Evolutionary conservation across 2,888 invertebrate genomes (phyloP), one percentile per base, ranked within the genome.

Genomic region (Conchocele bisecta): DNA sequence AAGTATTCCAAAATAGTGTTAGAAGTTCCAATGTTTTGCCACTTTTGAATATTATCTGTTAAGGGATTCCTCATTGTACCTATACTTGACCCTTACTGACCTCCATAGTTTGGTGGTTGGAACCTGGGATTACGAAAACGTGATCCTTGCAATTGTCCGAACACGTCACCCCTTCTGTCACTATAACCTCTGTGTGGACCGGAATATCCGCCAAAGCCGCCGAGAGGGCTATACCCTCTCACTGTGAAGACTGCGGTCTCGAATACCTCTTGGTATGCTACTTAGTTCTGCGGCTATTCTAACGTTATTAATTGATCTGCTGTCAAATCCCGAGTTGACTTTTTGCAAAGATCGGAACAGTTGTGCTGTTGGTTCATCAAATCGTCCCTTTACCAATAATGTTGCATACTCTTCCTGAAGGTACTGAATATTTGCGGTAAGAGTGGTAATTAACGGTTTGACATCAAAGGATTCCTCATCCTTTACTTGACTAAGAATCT

Each of bases 381-480:
- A 72, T 35, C 29, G 22, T 13, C 57, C 46, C 31, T 72, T 54
- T 22, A 72, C 66, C 13, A 72, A 20, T 3, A 66, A 37, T 13
- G 61, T 51, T 11, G 66, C 60, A 28, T 66, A 66, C 35, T 67
- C 72, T 3, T 58, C 58, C 29, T 58, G 44, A 13, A 44, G 33
- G 53, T 22, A 66, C 15, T 53, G 37, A 17, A 66, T 53, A 11
- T 66, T 31, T 11, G 66, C 53, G 5, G 28, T 37, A 29, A 51
- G 48, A 17, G 29, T 51, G 3, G 29, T 28, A 17, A 24, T 33
- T 15, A 66, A 13, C 3, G 44, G 58, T 33, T 42, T 31, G 9
- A 66, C 31, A 20, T 66, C 51, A 28, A 58, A 50, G 3, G 28
- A 31, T 42, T 42, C 39, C 11, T 28, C 22, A 22, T 22, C n/a